Evolutionary conservation across 2,113 vertebrate species (phyloP).

Genomic region (Pedionomus torquatus): DNA sequence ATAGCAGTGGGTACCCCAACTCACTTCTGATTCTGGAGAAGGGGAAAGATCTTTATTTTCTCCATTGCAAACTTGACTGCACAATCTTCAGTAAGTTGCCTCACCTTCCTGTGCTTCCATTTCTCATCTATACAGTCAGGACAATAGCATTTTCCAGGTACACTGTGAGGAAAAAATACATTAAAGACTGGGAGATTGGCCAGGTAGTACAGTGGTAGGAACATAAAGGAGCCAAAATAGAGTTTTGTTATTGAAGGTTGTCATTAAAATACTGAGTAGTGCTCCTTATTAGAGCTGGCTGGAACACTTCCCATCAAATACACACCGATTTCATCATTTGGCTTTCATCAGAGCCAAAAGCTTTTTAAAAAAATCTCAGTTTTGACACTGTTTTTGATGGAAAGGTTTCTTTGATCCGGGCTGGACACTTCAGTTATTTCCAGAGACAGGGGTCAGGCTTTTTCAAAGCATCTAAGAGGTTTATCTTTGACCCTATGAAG

Average conservation of each 20-base stretch:
- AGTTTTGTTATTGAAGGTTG: conserved; percentile 55
- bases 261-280: conserved; percentile 61
- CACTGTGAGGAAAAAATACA: conserved; percentile 66
- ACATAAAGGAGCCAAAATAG: conserved; percentile 60
- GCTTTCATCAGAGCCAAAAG: conserved; percentile 63
- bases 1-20: not conserved
- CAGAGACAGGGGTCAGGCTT: conserved; percentile 50
- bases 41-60: not conserved
- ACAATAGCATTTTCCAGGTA: conserved; percentile 56
- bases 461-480: conserved; percentile 51
- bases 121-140: conserved; percentile 36
- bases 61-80: conserved; percentile 4
- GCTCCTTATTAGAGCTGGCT: conserved; percentile 55
- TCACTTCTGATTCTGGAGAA: not conserved
- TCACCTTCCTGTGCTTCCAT: conserved; percentile 37
- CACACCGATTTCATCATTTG: conserved; percentile 27
- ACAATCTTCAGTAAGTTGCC: not conserved
- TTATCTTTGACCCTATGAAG: conserved; percentile 59
- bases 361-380: conserved; percentile 47
- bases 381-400: conserved; percentile 69
- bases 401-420: conserved; percentile 49
- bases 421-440: conserved; percentile 65
- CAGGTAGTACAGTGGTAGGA: conserved; percentile 30
- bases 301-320: conserved; percentile 63
- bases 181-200: conserved; percentile 55